phyloP scores from a whole-genome alignment of 2,888 invertebrate species.

The Eurytoma californica region DNA sequence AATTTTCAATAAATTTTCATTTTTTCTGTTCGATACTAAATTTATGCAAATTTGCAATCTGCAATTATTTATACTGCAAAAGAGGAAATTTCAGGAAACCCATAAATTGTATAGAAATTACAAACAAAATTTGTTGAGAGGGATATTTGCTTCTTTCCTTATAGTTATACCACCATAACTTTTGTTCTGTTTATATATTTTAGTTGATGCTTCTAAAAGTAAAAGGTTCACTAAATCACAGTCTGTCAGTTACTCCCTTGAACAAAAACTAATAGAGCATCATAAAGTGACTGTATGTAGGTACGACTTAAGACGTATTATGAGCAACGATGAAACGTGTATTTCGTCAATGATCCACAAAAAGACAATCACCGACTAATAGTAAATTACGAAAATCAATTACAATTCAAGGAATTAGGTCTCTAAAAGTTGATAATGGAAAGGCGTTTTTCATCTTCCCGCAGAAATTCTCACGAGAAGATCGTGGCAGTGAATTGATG shows the following conservation, averaged over 20 bases:
- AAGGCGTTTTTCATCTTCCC: neutral
- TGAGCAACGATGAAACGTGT: neutral
- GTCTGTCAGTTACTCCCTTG: constrained; percentile 10
- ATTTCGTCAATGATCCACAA: constrained; percentile 38
- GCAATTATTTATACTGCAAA: too few relatives aligned
- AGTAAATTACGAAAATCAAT: constrained; percentile 37
- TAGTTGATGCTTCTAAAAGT: constrained; percentile 39
- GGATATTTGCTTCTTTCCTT: neutral
- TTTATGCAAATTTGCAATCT: too few relatives aligned
- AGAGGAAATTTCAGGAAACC: neutral
- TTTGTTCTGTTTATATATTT: constrained; percentile 6
- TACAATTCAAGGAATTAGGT: constrained; percentile 1
- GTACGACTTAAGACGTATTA: neutral
- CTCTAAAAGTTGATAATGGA: neutral
- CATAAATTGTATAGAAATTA: neutral
- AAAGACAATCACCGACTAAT: constrained; percentile 42
- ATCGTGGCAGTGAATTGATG: too few relatives aligned
- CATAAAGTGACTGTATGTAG: neutral
- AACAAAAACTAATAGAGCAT: constrained; percentile 18
- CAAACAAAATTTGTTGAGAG: constrained; percentile 3
- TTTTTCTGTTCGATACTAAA: too few relatives aligned
- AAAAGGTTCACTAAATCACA: constrained; percentile 26
- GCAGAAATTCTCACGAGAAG: constrained; percentile 32
- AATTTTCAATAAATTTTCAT: too few relatives aligned
- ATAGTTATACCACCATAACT: constrained; percentile 22